Conservation (phyloP, 2,797 vertebrate genomes). For the Selene dorsalis region DNA sequence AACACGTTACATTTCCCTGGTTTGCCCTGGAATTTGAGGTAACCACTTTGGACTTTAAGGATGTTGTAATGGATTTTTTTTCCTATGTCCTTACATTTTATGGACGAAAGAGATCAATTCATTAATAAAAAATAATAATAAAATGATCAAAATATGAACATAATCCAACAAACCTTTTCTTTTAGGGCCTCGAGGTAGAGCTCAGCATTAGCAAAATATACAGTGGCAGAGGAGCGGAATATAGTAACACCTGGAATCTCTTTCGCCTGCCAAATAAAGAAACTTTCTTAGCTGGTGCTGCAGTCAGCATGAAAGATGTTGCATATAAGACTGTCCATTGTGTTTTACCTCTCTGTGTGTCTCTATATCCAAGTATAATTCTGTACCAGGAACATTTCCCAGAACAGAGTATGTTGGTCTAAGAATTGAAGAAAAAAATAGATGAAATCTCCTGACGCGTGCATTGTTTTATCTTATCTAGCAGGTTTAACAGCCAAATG, state of each 20-base stretch:
- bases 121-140: not conserved
- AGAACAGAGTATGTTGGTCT: constrained; percentile 86
- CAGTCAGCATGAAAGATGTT: not conserved
- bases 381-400: constrained; percentile 85
- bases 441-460: not conserved
- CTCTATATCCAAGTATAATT: constrained; percentile 85
- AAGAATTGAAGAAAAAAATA: constrained; percentile 17
- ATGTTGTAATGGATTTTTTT: not conserved
- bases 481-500: not conserved
- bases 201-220: constrained; percentile 97
- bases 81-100: not conserved
- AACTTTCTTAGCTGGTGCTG: not conserved
- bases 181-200: constrained; percentile 92
- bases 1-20: not conserved
- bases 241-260: constrained; percentile 93
- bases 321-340: not conserved
- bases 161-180: constrained; percentile 85
- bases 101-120: not conserved
- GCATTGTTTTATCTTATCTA: not conserved
- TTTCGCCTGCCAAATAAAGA: constrained; percentile 83
- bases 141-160: not conserved
- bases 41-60: not conserved
- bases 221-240: constrained; percentile 92
- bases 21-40: not conserved
- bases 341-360: constrained; percentile 80